Evolutionary conservation across 2,113 vertebrate species (phyloP).

Genomic region (Ramphastos sulfuratus): DNA sequence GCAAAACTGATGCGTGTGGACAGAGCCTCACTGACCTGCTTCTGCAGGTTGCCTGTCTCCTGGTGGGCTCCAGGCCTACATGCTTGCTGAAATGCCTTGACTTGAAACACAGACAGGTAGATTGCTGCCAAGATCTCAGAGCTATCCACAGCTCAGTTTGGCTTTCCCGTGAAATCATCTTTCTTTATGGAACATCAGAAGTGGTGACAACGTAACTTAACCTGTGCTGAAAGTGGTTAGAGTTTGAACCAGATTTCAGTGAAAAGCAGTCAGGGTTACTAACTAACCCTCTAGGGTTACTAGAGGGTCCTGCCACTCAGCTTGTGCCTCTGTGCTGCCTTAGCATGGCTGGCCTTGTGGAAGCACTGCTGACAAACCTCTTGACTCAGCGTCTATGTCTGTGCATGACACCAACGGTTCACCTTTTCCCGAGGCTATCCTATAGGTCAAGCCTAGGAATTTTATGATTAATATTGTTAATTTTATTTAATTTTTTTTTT

Average conservation of each 20-base stretch:
- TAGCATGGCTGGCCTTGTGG: background rate
- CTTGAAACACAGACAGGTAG: fast-evolving
- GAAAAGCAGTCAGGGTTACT: background rate
- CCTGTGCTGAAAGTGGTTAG: background rate
- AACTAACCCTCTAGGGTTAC: background rate
- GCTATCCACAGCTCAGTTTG: fast-evolving
- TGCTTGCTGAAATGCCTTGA: fast-evolving
- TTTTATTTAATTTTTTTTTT: no score
- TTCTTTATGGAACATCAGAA: background rate
- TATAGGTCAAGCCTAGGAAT: background rate
- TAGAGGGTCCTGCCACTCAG: background rate
- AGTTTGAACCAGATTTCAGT: background rate
- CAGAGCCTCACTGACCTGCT: background rate
- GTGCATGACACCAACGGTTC: background rate
- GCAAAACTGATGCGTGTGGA: fast-evolving
- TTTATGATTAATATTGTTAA: background rate
- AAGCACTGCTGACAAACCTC: background rate
- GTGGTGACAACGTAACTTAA: background rate
- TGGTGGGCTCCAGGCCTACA: background rate
- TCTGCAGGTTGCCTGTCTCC: background rate
- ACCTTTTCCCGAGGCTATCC: background rate
- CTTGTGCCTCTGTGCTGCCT: background rate
- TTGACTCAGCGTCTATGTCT: background rate
- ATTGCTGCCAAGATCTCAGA: background rate
- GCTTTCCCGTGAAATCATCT: background rate